phyloP scores from a whole-genome alignment of 2,113 vertebrate genomes.

The Stigmatopora argus region DNA sequence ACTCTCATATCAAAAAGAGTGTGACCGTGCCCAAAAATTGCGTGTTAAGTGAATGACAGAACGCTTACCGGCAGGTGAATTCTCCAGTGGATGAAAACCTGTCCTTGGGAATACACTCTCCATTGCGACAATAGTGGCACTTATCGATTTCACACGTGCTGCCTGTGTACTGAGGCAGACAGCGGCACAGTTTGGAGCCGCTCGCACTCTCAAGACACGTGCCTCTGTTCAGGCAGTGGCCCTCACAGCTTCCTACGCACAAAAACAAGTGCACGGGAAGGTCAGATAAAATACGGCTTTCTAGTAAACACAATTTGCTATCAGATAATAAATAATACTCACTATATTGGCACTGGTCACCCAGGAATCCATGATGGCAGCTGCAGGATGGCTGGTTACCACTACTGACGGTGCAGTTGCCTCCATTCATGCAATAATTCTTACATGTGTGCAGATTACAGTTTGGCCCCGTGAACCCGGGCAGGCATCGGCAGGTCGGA shows the following conservation, averaged over 20 bases:
- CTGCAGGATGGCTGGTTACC: constrained; percentile 92
- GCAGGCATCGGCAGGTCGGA: constrained; percentile 89
- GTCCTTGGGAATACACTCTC: constrained; percentile 73
- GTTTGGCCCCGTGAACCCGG: constrained; percentile 84
- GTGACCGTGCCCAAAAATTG: neutral
- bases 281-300: neutral
- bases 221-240: constrained; percentile 80
- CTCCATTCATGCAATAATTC: constrained; percentile 83
- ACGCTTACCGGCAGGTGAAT: constrained; percentile 82
- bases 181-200: constrained; percentile 78
- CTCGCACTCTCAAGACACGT: constrained; percentile 77
- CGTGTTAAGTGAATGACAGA: neutral
- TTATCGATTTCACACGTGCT: constrained; percentile 78
- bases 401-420: constrained; percentile 83
- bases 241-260: constrained; percentile 77
- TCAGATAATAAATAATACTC: constrained; percentile 57
- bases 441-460: constrained; percentile 85
- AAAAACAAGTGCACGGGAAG: constrained; percentile 19
- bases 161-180: constrained; percentile 76
- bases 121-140: constrained; percentile 84
- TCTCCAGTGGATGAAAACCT: constrained; percentile 73
- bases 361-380: constrained; percentile 77
- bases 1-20: neutral
- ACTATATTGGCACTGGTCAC: constrained; percentile 93
- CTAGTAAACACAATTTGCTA: neutral